Evolutionary conservation across 2,797 vertebrate species (phyloP).

Genomic region (Benthosema pterotum): DNA sequence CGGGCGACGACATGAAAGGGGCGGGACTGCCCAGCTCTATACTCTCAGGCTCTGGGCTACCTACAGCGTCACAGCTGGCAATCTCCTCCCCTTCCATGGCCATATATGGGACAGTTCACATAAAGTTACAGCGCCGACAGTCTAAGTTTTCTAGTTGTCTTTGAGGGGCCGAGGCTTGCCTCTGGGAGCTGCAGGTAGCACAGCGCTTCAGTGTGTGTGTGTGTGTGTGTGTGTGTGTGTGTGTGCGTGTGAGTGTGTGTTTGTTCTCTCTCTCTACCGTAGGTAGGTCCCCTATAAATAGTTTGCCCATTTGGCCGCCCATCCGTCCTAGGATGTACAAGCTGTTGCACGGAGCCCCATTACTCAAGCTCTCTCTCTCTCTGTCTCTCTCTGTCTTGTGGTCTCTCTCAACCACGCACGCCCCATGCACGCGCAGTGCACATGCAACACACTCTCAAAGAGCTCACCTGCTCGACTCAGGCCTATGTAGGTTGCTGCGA

Average conservation of each 20-base stretch:
- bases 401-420: not conserved
- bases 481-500: conserved; percentile 55
- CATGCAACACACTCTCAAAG: conserved; percentile 3
- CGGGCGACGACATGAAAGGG: no score
- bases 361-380: conserved; percentile 33
- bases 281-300: conserved; percentile 59
- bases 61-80: no score
- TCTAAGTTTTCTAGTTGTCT: conserved; percentile 43
- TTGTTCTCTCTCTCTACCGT: conserved; percentile 29
- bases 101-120: conserved; percentile 47
- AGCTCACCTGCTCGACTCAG: conserved; percentile 30
- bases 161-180: conserved; percentile 36
- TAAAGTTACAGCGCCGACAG: conserved; percentile 42
- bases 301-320: conserved; percentile 18
- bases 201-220: conserved; percentile 39
- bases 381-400: not conserved
- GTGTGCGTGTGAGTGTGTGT: conserved; percentile 15
- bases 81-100: not conserved
- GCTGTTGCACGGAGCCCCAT: conserved; percentile 27
- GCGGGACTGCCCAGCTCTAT: no score
- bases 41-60: no score
- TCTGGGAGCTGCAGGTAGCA: conserved; percentile 38
- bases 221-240: conserved; percentile 26
- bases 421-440: conserved; percentile 5
- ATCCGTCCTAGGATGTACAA: conserved; percentile 49